Evolutionary conservation across 2,113 vertebrate species (phyloP).

Genomic region (Entelurus aequoreus): DNA sequence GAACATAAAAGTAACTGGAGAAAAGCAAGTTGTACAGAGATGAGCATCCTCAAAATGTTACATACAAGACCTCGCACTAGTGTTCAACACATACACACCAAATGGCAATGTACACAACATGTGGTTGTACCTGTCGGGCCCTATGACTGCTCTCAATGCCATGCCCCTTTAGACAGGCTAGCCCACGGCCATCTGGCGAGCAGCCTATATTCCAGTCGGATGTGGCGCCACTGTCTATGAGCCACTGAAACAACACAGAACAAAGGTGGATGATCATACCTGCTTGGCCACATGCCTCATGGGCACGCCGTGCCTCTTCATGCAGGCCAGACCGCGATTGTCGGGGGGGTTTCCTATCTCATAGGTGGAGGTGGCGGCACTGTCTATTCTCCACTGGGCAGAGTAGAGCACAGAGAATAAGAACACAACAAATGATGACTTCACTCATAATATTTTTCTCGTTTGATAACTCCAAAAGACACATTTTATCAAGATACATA

Average conservation of each 20-base stretch:
- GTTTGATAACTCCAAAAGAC: too few relatives aligned
- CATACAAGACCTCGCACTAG: too few relatives aligned
- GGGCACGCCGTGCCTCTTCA: conserved; percentile 84
- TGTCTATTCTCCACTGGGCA: conserved; percentile 98
- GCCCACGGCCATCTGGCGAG: conserved; percentile 83
- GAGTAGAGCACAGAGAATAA: conserved; percentile 46
- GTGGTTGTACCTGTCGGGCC: conserved; percentile 89
- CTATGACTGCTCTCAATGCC: conserved; percentile 88
- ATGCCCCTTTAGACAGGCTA: conserved; percentile 87
- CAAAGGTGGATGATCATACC: conserved; percentile 81
- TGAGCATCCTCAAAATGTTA: too few relatives aligned
- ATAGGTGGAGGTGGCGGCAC: conserved; percentile 93
- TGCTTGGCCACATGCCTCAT: conserved; percentile 91
- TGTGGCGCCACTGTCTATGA: conserved; percentile 92
- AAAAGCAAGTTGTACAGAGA: too few relatives aligned
- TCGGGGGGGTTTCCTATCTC: conserved; percentile 94
- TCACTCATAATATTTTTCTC: too few relatives aligned
- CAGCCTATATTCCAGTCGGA: conserved; percentile 95
- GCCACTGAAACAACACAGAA: conserved; percentile 94
- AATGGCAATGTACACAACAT: background rate
- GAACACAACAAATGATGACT: conserved; percentile 29
- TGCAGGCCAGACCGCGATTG: conserved; percentile 87
- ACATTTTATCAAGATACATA: too few relatives aligned
- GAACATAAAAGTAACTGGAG: too few relatives aligned
- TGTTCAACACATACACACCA: background rate